Conservation (phyloP, 2,888 invertebrate genomes). For the Acronicta aceris region DNA sequence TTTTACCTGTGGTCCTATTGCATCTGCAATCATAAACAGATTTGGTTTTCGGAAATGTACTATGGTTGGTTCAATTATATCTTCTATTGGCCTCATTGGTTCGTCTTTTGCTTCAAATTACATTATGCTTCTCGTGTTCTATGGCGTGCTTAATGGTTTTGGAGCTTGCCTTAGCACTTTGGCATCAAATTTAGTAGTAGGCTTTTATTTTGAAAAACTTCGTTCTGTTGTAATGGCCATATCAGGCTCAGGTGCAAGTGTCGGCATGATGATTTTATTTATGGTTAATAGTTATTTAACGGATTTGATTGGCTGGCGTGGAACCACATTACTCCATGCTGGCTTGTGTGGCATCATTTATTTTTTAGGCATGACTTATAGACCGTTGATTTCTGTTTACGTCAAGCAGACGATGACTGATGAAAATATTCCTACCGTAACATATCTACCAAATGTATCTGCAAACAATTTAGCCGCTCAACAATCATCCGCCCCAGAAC, state of each 20-base stretch:
- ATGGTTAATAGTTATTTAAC: slow-evolving; percentile 72
- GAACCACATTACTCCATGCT: slow-evolving; percentile 73
- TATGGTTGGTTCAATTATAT: slow-evolving; percentile 76
- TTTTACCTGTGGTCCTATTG: slow-evolving; percentile 72
- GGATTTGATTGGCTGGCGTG: slow-evolving; percentile 73
- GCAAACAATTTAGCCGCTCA: slow-evolving; percentile 50
- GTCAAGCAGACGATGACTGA: slow-evolving; percentile 69
- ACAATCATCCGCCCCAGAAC: slow-evolving; percentile 59
- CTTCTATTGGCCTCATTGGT: slow-evolving; percentile 68
- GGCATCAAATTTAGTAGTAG: slow-evolving; percentile 73
- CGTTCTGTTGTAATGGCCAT: slow-evolving; percentile 75
- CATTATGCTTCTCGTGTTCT: slow-evolving; percentile 69
- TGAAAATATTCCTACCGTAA: slow-evolving; percentile 75
- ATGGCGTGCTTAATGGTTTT: slow-evolving; percentile 72
- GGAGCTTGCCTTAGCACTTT: slow-evolving; percentile 79
- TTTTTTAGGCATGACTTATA: slow-evolving; percentile 75
- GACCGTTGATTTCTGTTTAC: slow-evolving; percentile 74
- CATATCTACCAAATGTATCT: slow-evolving; percentile 74
- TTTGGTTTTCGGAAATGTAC: slow-evolving; percentile 78
- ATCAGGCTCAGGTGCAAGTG: slow-evolving; percentile 73
- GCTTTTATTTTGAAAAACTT: slow-evolving; percentile 80
- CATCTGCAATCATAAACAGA: slow-evolving; percentile 78
- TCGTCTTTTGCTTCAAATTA: slow-evolving; percentile 72
- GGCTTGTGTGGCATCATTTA: slow-evolving; percentile 73
- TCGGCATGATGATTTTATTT: slow-evolving; percentile 74